phyloP scores from a whole-genome alignment of 2,113 vertebrate genomes.

The Equus przewalskii region DNA sequence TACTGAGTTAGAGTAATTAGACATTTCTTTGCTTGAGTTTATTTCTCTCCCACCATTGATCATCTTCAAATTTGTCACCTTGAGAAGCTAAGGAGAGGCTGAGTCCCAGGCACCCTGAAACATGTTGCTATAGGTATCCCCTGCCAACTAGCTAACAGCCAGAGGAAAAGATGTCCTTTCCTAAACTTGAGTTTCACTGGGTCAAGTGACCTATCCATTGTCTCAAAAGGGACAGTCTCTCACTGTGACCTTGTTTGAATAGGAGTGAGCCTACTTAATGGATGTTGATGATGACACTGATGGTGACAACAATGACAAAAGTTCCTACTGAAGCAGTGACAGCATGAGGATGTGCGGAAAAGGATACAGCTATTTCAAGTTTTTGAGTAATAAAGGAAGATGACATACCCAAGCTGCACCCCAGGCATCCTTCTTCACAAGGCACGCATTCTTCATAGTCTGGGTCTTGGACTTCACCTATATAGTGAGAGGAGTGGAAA shows the following conservation, averaged over 20 bases:
- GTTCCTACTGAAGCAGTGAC: not conserved
- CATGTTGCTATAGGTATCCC: not conserved
- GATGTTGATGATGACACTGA: not conserved
- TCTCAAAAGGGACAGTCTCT: not conserved
- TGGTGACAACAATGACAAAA: not conserved
- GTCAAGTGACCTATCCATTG: not conserved
- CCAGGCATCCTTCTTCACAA: slow-evolving; percentile 94
- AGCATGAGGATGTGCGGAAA: not conserved
- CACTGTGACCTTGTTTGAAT: not conserved
- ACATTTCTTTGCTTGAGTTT: slow-evolving; percentile 10
- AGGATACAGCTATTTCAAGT: not conserved
- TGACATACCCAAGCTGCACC: slow-evolving; percentile 91
- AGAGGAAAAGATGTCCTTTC: not conserved
- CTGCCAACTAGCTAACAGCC: not conserved
- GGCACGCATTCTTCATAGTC: slow-evolving; percentile 89
- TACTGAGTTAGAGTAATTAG: not conserved
- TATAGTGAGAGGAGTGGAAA: slow-evolving; percentile 39
- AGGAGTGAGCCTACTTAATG: not conserved
- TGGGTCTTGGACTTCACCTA: slow-evolving; percentile 90
- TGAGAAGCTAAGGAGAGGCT: not conserved
- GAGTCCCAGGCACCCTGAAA: not conserved
- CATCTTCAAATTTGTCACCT: not conserved
- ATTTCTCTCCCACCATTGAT: not conserved
- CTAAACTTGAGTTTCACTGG: not conserved
- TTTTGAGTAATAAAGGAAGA: not conserved